Conservation (phyloP, 2,113 vertebrate species). For the Zosterops borbonicus region DNA sequence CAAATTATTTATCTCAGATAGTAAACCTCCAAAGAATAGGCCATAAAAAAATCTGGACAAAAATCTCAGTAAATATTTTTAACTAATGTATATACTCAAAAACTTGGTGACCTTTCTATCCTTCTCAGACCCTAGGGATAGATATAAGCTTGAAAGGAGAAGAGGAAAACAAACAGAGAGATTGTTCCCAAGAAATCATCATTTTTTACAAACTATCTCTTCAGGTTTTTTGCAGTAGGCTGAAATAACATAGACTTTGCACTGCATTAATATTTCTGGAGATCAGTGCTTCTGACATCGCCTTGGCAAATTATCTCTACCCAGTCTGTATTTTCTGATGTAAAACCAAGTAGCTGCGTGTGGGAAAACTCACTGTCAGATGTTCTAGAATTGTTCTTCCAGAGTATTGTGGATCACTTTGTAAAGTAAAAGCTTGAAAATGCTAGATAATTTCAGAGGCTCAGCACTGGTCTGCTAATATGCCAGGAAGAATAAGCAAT, state of each 20-base stretch:
- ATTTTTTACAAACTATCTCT: neutral
- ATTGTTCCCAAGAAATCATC: neutral
- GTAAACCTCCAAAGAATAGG: neutral
- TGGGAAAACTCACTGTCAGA: conserved; percentile 36
- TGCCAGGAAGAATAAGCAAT: conserved; percentile 82
- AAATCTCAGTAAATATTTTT: neutral
- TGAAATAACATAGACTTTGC: neutral
- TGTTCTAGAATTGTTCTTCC: conserved; percentile 75
- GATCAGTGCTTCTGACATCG: neutral
- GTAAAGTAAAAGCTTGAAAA: conserved; percentile 74
- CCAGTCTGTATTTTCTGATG: neutral
- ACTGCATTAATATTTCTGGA: neutral
- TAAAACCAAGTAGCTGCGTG: neutral
- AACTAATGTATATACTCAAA: neutral
- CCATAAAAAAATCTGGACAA: neutral
- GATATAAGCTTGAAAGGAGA: neutral
- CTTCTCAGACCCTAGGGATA: neutral
- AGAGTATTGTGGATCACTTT: conserved; percentile 60
- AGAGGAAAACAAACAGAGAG: neutral
- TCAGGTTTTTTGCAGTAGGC: neutral
- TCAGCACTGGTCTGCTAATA: conserved; percentile 78
- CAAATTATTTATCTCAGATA: neutral
- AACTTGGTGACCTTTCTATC: neutral
- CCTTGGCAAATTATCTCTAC: neutral
- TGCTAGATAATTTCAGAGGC: conserved; percentile 78